phyloP scores from a whole-genome alignment of 2,888 invertebrate genomes.

The Diloba caeruleocephala region DNA sequence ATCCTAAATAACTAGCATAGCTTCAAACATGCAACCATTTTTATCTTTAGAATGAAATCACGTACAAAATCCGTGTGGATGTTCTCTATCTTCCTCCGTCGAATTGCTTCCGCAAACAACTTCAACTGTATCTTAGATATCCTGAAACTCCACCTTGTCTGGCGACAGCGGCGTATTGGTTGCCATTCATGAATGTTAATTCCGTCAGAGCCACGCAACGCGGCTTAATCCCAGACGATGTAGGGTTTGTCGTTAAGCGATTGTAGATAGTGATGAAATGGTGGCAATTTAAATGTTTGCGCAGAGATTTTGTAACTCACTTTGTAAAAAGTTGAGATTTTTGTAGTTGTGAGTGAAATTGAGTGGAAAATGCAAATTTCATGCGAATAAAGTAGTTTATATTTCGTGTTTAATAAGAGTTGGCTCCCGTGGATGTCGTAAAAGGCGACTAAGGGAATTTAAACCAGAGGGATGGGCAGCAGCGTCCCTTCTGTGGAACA shows the following conservation, averaged over 20 bases:
- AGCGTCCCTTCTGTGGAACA: too few species aligned
- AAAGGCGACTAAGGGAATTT: too few species aligned
- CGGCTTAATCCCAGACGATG: slow-evolving; percentile 56
- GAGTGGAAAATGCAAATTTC: too few species aligned
- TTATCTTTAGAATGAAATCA: slow-evolving; percentile 14
- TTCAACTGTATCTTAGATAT: slow-evolving; percentile 26
- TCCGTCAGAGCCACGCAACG: slow-evolving; percentile 49
- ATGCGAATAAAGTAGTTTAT: too few species aligned
- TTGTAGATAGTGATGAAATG: slow-evolving; percentile 40
- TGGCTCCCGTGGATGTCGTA: too few species aligned
- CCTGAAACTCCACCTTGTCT: slow-evolving; percentile 26
- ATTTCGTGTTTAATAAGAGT: too few species aligned
- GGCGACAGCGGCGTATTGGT: slow-evolving; percentile 40
- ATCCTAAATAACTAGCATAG: too few species aligned
- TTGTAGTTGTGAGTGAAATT: too few species aligned
- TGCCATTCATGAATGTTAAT: slow-evolving; percentile 72
- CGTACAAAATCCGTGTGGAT: slow-evolving; percentile 19
- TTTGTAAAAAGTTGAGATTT: slow-evolving; percentile 15
- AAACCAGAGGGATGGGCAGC: too few species aligned
- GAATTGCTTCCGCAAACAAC: slow-evolving; percentile 19
- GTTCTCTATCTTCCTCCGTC: too few species aligned
- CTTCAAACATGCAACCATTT: too few species aligned
- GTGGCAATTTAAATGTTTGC: slow-evolving; percentile 13
- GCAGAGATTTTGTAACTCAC: slow-evolving; percentile 11
- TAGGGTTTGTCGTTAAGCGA: slow-evolving; percentile 42